Evolutionary conservation across 2,888 invertebrate genomes (phyloP), one percentile per base, ranked within the genome.

Genomic region (Noctua comes): DNA sequence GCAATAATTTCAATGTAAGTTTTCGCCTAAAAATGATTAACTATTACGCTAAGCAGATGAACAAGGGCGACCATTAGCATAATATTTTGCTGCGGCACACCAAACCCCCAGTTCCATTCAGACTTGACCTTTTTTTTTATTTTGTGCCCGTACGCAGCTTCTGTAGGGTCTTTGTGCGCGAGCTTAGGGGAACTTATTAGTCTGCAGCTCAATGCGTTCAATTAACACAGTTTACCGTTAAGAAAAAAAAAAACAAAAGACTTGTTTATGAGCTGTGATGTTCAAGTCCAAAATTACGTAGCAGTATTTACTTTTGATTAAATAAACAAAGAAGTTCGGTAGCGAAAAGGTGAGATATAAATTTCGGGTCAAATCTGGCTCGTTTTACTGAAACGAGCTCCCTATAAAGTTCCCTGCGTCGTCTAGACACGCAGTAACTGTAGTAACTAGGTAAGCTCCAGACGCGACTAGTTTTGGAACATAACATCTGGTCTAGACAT

Each of bases 141-240:
- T 94, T 92, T 88, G 86, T 84, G 79, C 74, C 65, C 80, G 79
- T 84, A 81, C 85, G 82, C 80, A 87, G 91, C 90, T 91, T 93
- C 91, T 93, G 92, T 92, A 89, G 84, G 88, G 90, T 90, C 94
- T 93, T 95, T 95, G 95, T 95, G 86, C 86, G 74, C 82, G 82
- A 91, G 91, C 91, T 93, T 91, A 81, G 92, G 92, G 93, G 92
- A 91, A 92, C 91, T 92, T 92, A 94, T 94, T 94, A 92, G 91
- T 90, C 88, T 88, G 91, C 89, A 90, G 90, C 91, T 91, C 87
- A 91, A 89, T 89, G 87, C 88, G 85, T 89, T 90, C 90, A 94
- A 94, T 94, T 93, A 94, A 90, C 91, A 91, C 87, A 82, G 72
- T 83, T 84, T 82, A 87, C 79, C 82, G 76, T 83, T 81, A 85